Percentiles rank a stretch among this genome's conserved stretches.
phyloP scores from a whole-genome alignment of 1,140 invertebrate genomes.

The Rhagoletis pomonella region DNA sequence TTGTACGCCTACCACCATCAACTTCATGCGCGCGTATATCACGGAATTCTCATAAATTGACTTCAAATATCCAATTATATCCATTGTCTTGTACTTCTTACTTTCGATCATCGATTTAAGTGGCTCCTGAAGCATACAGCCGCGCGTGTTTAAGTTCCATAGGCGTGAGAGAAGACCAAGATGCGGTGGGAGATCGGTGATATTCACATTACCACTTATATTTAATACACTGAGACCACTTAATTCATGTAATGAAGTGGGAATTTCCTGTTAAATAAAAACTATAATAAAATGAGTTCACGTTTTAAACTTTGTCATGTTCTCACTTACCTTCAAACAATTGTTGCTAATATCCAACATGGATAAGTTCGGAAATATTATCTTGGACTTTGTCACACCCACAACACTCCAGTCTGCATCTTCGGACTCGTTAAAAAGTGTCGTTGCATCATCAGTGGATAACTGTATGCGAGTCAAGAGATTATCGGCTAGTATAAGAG shows the following conservation, averaged over 20 bases:
- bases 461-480: constrained; percentile 84
- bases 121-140: constrained; percentile 91
- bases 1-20: constrained; percentile 98
- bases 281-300: not conserved
- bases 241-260: constrained; percentile 89
- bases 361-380: constrained; percentile 95
- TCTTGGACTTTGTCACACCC: constrained; percentile 77
- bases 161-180: constrained; percentile 94
- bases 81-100: constrained; percentile 96
- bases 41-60: constrained; percentile 92
- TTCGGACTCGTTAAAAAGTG: constrained; percentile 70
- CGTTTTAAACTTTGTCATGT: not conserved
- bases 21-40: constrained; percentile 95
- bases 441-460: constrained; percentile 82
- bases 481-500: constrained; percentile 88
- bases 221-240: constrained; percentile 95
- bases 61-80: constrained; percentile 96
- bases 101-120: constrained; percentile 93
- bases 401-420: constrained; percentile 73
- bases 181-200: constrained; percentile 92
- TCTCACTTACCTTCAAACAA: constrained; percentile 75
- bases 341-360: constrained; percentile 97
- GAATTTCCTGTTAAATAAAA: constrained; percentile 79
- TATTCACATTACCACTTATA: constrained; percentile 90
- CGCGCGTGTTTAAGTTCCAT: constrained; percentile 96